A percentile compares a stretch with the other conserved stretches of the same genome.
Conservation (phyloP, 2,797 vertebrate species). For the Paratrypauchen microcephalus region DNA sequence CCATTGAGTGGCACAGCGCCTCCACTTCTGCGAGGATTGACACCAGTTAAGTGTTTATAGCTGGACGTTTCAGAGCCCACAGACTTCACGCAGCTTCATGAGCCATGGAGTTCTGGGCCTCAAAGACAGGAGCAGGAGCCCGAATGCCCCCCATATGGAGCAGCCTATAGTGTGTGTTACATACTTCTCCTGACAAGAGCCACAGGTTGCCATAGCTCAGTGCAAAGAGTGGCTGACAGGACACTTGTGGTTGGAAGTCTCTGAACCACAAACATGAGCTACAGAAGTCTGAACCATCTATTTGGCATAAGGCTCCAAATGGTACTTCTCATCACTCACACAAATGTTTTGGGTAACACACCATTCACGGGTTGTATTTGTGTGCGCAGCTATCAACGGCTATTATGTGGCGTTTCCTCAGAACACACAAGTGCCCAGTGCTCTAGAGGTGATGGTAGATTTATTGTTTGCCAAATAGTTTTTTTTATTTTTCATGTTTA, state of each 20-base stretch:
- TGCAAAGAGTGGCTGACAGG: conserved; percentile 15
- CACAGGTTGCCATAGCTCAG: conserved; percentile 40
- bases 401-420: background rate
- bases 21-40: conserved; percentile 5
- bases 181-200: conserved; percentile 29
- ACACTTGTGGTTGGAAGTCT: conserved; percentile 33
- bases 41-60: conserved; percentile 34
- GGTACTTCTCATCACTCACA: conserved; percentile 10
- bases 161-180: conserved; percentile 45
- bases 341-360: background rate
- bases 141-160: conserved; percentile 37
- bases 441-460: background rate
- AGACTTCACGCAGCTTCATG: conserved; percentile 50
- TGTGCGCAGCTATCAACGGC: conserved; percentile 4
- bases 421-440: background rate
- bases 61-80: conserved; percentile 71
- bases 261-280: conserved; percentile 18
- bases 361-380: conserved; percentile 2
- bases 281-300: conserved; percentile 8
- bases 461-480: background rate
- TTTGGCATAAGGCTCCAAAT: conserved; percentile 11
- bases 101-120: conserved; percentile 58
- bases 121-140: conserved; percentile 31
- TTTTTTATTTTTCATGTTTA: background rate
- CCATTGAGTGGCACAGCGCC: background rate